Evolutionary conservation across 2,888 invertebrate species (phyloP), one percentile per base, ranked within the genome.

Genomic region (Cheilosia vulpina): DNA sequence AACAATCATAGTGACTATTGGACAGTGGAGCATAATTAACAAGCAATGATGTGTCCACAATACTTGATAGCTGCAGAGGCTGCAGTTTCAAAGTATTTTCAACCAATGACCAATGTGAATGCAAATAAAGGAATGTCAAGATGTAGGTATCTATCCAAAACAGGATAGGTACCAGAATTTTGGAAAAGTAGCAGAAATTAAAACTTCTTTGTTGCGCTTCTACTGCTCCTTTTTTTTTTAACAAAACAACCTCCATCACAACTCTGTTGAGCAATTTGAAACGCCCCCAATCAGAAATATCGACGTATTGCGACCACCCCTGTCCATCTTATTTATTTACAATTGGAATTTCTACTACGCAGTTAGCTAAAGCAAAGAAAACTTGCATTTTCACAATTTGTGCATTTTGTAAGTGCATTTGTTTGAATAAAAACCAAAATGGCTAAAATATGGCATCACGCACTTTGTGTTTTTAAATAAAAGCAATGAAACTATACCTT

Each of bases 321-420:
- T 71, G 43, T 21, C 57, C 66, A 41, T 21, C 47, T 73, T 77
- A 82, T 81, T 77, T 87, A 82, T 81, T 85, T 77, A 81, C 81
- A 85, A 75, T 62, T 50, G 41, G 11, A 60, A 34, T 47, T 65
- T 66, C 41, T 76, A 81, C 72, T 81, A 85, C 85, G 81, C 81
- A 81, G 62, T 85, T 65, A 58, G 72, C 21, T n/a, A 27, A 52
- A 24, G 5, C 38, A 63, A 60, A 15, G 68, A 57, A 72, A 69
- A 60, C 34, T 4, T 7, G 5, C 17, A 41, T 15, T 45, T 69
- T 53, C 31, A 4, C 31, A 4, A 5, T 17, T n/a, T 5, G 11
- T 11, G 19, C 21, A n/a, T 15, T 17, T 15, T 17, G 17, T 1
- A 7, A 15, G 45, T 7, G 5, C 15, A 17, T 2, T 9, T 19